Evolutionary conservation across 2,888 invertebrate species (phyloP), one percentile per base, ranked within the genome.

Genomic region (Heliconius charithonia): DNA sequence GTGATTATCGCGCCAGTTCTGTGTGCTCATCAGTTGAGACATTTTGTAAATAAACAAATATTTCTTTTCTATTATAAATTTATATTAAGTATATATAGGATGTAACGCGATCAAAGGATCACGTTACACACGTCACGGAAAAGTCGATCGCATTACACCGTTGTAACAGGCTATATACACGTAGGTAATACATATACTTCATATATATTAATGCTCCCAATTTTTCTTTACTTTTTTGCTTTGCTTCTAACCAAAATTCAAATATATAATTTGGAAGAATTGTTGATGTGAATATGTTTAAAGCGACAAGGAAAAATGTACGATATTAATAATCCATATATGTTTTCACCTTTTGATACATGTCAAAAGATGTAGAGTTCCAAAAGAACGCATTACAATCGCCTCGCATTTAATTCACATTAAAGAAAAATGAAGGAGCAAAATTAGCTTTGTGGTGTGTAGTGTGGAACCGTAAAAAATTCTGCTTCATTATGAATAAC

Each of bases 381-480:
- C 71, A 80, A 81, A 81, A 78, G 80, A 76, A 59, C 59, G 70
- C 79, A 80, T 80, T 79, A 79, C 75, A 79, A 79, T 77, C 75
- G 79, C 77, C 66, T 75, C 80, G 75, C 78, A 74, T 77, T 81
- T 81, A 79, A 81, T 79, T 77, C 80, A 79, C 81, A 81, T 80
- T 77, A 81, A 81, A 79, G 71, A 79, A 82, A 91, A 88, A 85
- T 87, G 87, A 90, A 85, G 86, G 89, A 90, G 89, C 88, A 88
- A 89, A 91, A 92, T 93, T 91, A 92, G 90, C 88, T 90, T 91
- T 90, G 93, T 92, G 91, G 90, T 89, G 84, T 81, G 82, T 85
- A 87, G 86, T 92, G 51, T 51, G 93, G 92, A 93, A 94, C 93
- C 84, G 91, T 72, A 72, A 72, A 72, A 72, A 72, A 93, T 93